Evolutionary conservation across 2,113 vertebrate genomes (phyloP).

Genomic region (Pollimyrus isidori): DNA sequence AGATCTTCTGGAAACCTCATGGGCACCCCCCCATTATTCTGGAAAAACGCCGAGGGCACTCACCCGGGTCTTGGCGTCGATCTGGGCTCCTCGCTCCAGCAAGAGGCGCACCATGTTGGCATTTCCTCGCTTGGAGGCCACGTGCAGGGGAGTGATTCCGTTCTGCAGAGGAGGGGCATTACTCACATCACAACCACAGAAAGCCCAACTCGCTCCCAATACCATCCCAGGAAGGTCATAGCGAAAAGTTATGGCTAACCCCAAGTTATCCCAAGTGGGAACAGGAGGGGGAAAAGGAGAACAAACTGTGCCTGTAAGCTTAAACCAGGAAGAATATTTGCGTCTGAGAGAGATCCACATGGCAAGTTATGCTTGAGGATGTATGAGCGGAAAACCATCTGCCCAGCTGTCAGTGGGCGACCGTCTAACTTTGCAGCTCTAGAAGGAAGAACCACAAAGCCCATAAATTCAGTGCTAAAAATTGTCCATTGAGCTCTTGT

Average conservation of each 20-base stretch:
- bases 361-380: background rate
- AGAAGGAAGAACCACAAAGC: background rate
- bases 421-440: background rate
- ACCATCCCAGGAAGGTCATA: background rate
- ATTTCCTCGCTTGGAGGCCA: conserved; percentile 92
- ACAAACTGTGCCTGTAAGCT: background rate
- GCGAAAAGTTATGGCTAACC: background rate
- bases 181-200: background rate
- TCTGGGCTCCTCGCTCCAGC: conserved; percentile 89
- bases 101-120: conserved; percentile 94
- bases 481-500: background rate
- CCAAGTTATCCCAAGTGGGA: background rate
- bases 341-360: background rate
- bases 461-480: background rate
- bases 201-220: background rate
- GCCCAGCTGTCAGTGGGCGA: background rate
- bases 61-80: conserved; percentile 97
- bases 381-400: background rate
- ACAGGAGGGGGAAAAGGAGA: background rate
- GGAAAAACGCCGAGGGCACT: conserved; percentile 41
- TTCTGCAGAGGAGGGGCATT: conserved; percentile 64
- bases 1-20: background rate
- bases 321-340: background rate
- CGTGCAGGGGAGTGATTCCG: conserved; percentile 91
- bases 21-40: background rate